phyloP scores from a whole-genome alignment of 2,888 invertebrate genomes.

The Dyspetes luteomarginatus region DNA sequence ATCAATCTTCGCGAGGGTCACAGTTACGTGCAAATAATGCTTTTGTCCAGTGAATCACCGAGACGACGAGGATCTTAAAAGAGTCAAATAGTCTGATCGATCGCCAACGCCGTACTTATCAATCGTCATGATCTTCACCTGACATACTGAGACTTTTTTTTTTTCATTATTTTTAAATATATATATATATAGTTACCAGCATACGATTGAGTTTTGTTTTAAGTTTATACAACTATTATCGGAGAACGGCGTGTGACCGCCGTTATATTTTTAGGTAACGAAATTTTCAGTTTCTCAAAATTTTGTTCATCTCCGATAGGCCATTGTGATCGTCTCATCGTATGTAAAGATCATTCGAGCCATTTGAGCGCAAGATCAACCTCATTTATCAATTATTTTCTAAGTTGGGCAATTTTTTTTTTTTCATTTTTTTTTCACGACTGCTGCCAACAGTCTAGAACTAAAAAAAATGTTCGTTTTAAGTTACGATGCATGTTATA shows the following conservation, averaged over 20 bases:
- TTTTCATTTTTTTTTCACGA: conserved; percentile 10
- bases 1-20: conserved; percentile 79
- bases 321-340: conserved; percentile 62
- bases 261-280: conserved; percentile 26
- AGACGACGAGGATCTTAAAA: conserved; percentile 65
- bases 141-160: conserved; percentile 31
- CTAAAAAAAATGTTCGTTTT: neutral
- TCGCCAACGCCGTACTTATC: conserved; percentile 51
- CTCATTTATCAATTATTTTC: conserved; percentile 25
- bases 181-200: conserved; percentile 53
- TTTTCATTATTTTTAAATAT: neutral
- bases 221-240: conserved; percentile 29
- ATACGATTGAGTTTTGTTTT: conserved; percentile 51
- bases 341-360: conserved; percentile 55
- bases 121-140: conserved; percentile 2
- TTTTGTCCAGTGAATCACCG: conserved; percentile 72
- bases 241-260: conserved; percentile 40
- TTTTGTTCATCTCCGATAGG: conserved; percentile 24
- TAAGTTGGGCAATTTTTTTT: conserved; percentile 17
- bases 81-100: neutral
- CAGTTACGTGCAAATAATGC: conserved; percentile 78
- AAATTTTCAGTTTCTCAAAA: conserved; percentile 25
- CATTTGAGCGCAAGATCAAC: conserved; percentile 51
- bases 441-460: conserved; percentile 30
- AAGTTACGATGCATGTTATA: neutral